Percentiles rank a stretch among this genome's conserved stretches.
These are phyloP conservation scores for Drosophila mojavensis DNA, from an alignment of 1,140 invertebrate genomes.

Conservation along the genomic window DNA sequence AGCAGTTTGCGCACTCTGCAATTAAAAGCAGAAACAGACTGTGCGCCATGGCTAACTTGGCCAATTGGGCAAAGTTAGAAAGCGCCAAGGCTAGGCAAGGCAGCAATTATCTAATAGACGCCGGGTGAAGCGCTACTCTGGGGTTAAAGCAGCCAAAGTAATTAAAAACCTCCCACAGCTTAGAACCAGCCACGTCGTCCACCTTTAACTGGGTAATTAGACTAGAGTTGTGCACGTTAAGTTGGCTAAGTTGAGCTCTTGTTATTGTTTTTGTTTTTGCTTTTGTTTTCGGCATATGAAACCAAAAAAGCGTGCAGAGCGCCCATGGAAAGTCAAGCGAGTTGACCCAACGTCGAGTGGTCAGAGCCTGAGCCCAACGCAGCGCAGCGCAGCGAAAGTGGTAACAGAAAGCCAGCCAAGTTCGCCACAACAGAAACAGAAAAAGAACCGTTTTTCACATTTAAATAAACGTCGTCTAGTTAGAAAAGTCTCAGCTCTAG, in stretches of 20 bases:
- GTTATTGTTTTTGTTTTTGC: too few relatives aligned
- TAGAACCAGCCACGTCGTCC: conserved; percentile 11
- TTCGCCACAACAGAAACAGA: conserved; percentile 1
- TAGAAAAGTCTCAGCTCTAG: conserved; percentile 35
- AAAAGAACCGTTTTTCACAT: conserved; percentile 64
- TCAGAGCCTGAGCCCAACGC: conserved; percentile 1
- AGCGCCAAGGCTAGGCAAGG: conserved; percentile 39
- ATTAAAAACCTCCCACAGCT: conserved; percentile 30
- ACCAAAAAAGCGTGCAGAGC: conserved; percentile 19
- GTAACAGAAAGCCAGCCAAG: conserved; percentile 24
- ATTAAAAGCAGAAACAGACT: conserved; percentile 58
- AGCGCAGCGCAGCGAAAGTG: conserved; percentile 44
- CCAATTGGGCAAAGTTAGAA: conserved; percentile 42
- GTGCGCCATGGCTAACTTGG: conserved; percentile 25
- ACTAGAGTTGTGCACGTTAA: conserved; percentile 14
- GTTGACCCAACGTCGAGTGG: conserved; percentile 13
- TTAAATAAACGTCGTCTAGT: conserved; percentile 50
- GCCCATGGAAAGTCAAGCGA: conserved; percentile 45
- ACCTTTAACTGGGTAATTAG: conserved; percentile 14
- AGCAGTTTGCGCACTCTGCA: conserved; percentile 13
- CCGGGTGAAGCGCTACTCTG: neutral
- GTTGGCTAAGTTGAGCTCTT: too few relatives aligned
- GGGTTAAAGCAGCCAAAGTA: conserved; percentile 6
- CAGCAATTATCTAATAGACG: conserved; percentile 53
- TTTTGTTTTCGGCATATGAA: neutral